Percentiles rank a stretch among this genome's conserved stretches.
These are phyloP conservation scores for Mormyrops attenuatus DNA, from an alignment of 2,797 vertebrate species.

Conservation along the genomic window DNA sequence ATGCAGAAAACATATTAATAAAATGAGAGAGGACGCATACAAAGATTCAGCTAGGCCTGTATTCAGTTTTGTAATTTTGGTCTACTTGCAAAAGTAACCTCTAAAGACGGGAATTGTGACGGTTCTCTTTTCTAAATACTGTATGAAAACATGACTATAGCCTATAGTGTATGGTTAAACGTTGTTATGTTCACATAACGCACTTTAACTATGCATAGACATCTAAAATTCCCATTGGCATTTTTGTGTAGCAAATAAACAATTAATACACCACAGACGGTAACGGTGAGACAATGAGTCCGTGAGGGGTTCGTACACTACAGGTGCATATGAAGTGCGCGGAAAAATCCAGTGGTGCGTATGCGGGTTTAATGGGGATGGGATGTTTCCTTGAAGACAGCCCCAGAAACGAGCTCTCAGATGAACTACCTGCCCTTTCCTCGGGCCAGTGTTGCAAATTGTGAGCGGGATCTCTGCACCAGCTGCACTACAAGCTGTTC, in stretches of 20 bases:
- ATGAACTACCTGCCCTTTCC: not conserved
- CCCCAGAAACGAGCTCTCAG: not conserved
- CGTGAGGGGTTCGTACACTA: not conserved
- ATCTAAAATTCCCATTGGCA: not conserved
- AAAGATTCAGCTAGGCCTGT: not conserved
- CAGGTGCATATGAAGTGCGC: not conserved
- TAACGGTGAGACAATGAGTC: not conserved
- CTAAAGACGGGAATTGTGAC: not conserved
- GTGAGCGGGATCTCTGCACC: not conserved
- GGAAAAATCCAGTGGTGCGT: not conserved
- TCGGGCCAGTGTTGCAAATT: not conserved
- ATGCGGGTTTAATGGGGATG: not conserved
- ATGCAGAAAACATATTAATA: not conserved
- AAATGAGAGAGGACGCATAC: not conserved
- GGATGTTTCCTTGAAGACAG: not conserved
- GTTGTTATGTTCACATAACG: not conserved
- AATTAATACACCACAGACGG: not conserved
- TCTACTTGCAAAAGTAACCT: not conserved
- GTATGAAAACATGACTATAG: not conserved
- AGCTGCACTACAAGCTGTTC: not conserved
- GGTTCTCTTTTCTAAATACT: not conserved
- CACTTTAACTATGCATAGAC: not conserved
- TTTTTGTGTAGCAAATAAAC: not conserved
- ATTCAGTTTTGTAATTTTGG: not conserved
- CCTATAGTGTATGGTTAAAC: not conserved